These are phyloP conservation scores for Deilephila elpenor DNA, from an alignment of 2,888 invertebrate genomes.

Conservation along the genomic window DNA sequence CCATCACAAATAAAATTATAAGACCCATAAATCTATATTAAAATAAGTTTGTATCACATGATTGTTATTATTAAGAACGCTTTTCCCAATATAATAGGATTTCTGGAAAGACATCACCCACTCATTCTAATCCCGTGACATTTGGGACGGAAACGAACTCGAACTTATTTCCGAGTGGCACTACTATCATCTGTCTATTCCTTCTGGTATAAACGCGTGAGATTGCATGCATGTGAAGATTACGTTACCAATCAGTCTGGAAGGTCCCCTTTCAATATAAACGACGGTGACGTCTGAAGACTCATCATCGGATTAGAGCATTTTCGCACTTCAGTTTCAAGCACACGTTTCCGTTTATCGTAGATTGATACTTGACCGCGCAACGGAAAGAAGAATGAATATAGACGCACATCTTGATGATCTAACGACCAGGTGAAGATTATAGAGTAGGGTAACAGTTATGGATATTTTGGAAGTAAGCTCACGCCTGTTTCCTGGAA, in stretches of 20 bases:
- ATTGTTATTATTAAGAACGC: too few species aligned
- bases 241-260: not conserved
- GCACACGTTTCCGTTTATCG: not conserved
- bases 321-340: not conserved
- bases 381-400: not conserved
- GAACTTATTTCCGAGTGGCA: too few species aligned
- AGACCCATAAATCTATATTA: too few species aligned
- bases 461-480: not conserved
- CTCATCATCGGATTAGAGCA: not conserved
- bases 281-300: not conserved
- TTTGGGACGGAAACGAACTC: too few species aligned
- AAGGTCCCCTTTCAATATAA: not conserved
- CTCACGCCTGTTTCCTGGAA: too few species aligned
- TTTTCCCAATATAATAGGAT: too few species aligned
- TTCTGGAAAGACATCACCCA: too few species aligned
- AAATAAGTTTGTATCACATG: too few species aligned
- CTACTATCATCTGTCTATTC: too few species aligned
- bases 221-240: not conserved
- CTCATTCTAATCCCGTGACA: too few species aligned
- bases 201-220: too few species aligned
- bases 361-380: constrained; percentile 6
- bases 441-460: not conserved
- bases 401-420: not conserved
- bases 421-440: not conserved
- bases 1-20: too few species aligned